These are phyloP conservation scores for Dissostichus mawsoni DNA, from an alignment of 2,113 vertebrate species.

Conservation along the genomic window DNA sequence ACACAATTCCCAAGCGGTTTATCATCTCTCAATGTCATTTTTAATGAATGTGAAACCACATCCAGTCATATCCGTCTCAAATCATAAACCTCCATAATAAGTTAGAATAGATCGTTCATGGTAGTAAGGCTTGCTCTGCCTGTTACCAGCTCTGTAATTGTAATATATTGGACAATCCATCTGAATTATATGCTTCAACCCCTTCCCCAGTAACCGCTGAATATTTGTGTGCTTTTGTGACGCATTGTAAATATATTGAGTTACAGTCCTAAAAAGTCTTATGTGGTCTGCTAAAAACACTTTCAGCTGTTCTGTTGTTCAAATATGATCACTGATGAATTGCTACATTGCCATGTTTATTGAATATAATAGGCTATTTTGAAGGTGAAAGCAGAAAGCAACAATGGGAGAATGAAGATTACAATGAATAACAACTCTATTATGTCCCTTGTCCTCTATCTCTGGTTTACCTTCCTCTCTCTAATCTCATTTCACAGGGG, in stretches of 20 bases:
- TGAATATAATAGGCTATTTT: conserved; percentile 58
- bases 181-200: conserved; percentile 56
- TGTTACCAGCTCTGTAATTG: conserved; percentile 66
- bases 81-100: conserved; percentile 81
- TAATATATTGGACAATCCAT: conserved; percentile 70
- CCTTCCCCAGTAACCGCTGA: conserved; percentile 23
- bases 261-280: conserved; percentile 31
- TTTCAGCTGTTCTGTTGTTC: conserved; percentile 40
- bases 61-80: conserved; percentile 79
- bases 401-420: conserved; percentile 56
- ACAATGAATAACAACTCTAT: conserved; percentile 76
- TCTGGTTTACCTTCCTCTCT: conserved; percentile 57
- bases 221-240: conserved; percentile 36
- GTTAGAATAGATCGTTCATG: conserved; percentile 74
- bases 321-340: conserved; percentile 53
- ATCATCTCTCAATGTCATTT: conserved; percentile 82
- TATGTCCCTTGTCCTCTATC: conserved; percentile 71
- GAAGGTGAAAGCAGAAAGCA: conserved; percentile 58
- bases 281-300: conserved; percentile 7
- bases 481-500: conserved; percentile 79
- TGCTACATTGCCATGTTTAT: conserved; percentile 56
- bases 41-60: conserved; percentile 81
- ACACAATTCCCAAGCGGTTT: conserved; percentile 31
- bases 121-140: conserved; percentile 50
- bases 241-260: conserved; percentile 21